Evolutionary conservation across 2,113 vertebrate genomes (phyloP).

Genomic region (Myotis yumanensis): DNA sequence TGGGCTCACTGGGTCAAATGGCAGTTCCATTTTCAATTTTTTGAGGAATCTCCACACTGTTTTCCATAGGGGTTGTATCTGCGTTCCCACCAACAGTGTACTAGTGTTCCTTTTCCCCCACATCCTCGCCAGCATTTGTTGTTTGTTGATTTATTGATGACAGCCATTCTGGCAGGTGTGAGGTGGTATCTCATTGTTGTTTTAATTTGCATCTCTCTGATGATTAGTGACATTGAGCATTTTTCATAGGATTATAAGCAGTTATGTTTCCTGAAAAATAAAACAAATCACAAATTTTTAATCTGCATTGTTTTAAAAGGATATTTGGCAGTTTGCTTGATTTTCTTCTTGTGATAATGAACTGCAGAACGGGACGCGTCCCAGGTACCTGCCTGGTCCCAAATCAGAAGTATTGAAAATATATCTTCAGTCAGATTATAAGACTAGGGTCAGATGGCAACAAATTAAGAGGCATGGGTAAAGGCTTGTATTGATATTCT

Average conservation of each 20-base stretch:
- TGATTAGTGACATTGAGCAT: too few species aligned
- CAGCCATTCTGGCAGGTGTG: too few species aligned
- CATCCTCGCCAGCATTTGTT: too few species aligned
- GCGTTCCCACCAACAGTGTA: too few species aligned
- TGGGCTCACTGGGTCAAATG: too few species aligned
- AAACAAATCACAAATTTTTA: not conserved
- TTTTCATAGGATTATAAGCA: not conserved
- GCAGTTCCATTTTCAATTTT: too few species aligned
- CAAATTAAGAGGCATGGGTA: not conserved
- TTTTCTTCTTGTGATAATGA: not conserved
- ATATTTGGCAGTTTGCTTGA: not conserved
- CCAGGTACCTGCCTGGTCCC: not conserved
- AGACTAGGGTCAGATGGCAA: not conserved
- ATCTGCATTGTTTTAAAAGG: not conserved
- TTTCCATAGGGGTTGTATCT: too few species aligned
- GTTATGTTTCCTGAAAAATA: not conserved
- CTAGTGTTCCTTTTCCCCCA: too few species aligned
- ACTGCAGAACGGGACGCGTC: not conserved
- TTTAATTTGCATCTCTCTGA: too few species aligned
- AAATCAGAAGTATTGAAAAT: not conserved
- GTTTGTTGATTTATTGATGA: too few species aligned
- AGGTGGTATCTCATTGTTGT: too few species aligned
- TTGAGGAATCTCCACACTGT: too few species aligned
- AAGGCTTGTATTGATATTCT: not conserved
- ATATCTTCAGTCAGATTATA: not conserved